These are phyloP conservation scores for Drosophila recens DNA, from an alignment of 2,888 invertebrate genomes.

Conservation along the genomic window DNA sequence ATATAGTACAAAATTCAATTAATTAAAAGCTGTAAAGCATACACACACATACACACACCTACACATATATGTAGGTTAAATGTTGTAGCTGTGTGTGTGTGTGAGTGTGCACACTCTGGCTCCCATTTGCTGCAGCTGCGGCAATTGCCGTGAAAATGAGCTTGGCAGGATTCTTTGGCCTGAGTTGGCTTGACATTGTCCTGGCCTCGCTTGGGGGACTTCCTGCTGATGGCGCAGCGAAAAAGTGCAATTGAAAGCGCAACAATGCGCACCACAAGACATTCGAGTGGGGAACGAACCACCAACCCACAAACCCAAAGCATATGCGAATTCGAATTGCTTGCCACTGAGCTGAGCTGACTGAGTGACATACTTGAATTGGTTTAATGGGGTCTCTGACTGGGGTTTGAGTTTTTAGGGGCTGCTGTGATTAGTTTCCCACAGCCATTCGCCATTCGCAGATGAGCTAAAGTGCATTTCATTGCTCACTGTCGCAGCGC, in stretches of 20 bases:
- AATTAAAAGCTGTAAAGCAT: constrained; percentile 67
- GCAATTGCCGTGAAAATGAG: constrained; percentile 70
- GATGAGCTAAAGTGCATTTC: constrained; percentile 72
- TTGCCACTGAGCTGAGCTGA: constrained; percentile 33
- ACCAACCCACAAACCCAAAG: constrained; percentile 13
- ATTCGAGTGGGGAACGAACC: constrained; percentile 59
- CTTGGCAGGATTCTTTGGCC: constrained; percentile 44
- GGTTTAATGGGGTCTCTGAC: constrained; percentile 34
- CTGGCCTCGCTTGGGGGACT: constrained; percentile 43
- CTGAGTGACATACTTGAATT: constrained; percentile 62
- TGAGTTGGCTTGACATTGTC: constrained; percentile 54
- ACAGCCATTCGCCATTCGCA: constrained; percentile 49
- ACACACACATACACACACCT: constrained; percentile 21
- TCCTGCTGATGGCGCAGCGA: constrained; percentile 52
- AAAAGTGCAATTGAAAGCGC: constrained; percentile 74
- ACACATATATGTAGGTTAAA: constrained; percentile 18
- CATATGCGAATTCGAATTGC: constrained; percentile 66
- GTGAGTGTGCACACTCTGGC: background rate
- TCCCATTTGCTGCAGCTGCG: constrained; percentile 12
- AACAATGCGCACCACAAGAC: constrained; percentile 80
- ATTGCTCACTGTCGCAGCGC: constrained; percentile 74
- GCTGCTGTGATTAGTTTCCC: constrained; percentile 67
- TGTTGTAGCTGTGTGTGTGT: constrained; percentile 13
- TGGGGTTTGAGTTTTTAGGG: constrained; percentile 16
- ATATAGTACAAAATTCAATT: constrained; percentile 72